Evolutionary conservation across 2,888 invertebrate genomes (phyloP).

Genomic region (Amphipyra tragopoginis): DNA sequence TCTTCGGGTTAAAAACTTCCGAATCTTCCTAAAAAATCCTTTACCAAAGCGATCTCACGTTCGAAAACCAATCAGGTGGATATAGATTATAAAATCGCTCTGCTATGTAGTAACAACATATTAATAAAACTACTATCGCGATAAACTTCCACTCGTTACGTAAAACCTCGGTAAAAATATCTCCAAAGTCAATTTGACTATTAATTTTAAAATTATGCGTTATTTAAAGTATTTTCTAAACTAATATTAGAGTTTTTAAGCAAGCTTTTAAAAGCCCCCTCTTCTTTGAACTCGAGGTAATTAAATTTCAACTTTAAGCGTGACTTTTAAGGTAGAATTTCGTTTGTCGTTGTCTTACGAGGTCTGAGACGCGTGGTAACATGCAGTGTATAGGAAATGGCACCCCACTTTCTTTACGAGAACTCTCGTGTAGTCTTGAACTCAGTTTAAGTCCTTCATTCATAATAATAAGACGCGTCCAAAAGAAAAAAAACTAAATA

Average conservation of each 20-base stretch:
- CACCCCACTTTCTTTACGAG: conserved; percentile 57
- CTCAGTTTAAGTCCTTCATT: conserved; percentile 35
- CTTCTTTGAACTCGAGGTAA: conserved; percentile 4
- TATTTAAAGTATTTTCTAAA: conserved; percentile 56
- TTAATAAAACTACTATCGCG: not conserved
- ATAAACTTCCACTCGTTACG: conserved; percentile 20
- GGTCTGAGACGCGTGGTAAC: conserved; percentile 15
- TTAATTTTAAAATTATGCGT: conserved; percentile 52
- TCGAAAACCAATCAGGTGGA: too few species aligned
- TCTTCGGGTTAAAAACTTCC: too few species aligned
- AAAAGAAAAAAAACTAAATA: conserved; percentile 17
- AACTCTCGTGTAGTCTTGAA: conserved; percentile 28
- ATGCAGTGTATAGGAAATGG: conserved; percentile 48
- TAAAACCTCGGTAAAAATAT: conserved; percentile 48
- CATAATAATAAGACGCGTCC: conserved; percentile 34
- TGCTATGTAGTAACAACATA: not conserved
- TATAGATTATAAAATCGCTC: too few species aligned
- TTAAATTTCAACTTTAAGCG: conserved; percentile 6
- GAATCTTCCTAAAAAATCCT: too few species aligned
- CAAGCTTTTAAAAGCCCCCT: conserved; percentile 24
- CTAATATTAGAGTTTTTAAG: conserved; percentile 43
- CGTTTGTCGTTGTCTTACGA: conserved; percentile 13
- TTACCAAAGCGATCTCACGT: too few species aligned
- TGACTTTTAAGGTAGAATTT: conserved; percentile 11
- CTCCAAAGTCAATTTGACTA: conserved; percentile 54